Percentiles rank a stretch among this genome's conserved stretches.
Conservation (phyloP, 2,888 invertebrate species). For the Eristalis pertinax region DNA sequence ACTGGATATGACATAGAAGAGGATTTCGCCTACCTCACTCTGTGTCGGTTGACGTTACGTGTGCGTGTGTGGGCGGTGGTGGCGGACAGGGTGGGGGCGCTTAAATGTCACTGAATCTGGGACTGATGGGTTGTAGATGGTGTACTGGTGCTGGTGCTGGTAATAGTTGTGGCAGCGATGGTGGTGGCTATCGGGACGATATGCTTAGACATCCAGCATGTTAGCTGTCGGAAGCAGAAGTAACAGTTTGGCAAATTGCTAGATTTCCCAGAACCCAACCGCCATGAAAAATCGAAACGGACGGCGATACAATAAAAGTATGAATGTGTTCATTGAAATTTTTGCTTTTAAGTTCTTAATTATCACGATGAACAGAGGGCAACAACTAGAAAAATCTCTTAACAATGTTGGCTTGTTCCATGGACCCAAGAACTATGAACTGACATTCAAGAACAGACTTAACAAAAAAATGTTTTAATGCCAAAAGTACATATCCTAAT, state of each 20-base stretch:
- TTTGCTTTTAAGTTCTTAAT: background rate
- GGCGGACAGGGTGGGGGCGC: constrained; percentile 14
- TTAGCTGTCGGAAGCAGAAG: constrained; percentile 73
- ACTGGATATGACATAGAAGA: constrained; percentile 68
- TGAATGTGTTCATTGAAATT: background rate
- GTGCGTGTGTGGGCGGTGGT: background rate
- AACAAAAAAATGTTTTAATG: no score
- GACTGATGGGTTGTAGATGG: constrained; percentile 16
- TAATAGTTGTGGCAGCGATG: constrained; percentile 8
- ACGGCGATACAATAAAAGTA: constrained; percentile 56
- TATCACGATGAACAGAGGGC: background rate
- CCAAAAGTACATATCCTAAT: no score
- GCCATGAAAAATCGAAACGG: constrained; percentile 70
- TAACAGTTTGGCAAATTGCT: constrained; percentile 72
- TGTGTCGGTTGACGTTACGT: constrained; percentile 46
- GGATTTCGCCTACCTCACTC: constrained; percentile 43
- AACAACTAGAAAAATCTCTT: background rate
- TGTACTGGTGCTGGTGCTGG: background rate
- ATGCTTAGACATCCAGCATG: constrained; percentile 72
- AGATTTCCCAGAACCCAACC: constrained; percentile 68
- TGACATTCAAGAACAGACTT: no score
- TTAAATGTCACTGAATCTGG: constrained; percentile 67
- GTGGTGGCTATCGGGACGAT: constrained; percentile 53
- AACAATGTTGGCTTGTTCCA: no score
- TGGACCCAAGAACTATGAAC: no score